phyloP scores from a whole-genome alignment of 2,113 vertebrate species.

The Stictonetta naevosa region DNA sequence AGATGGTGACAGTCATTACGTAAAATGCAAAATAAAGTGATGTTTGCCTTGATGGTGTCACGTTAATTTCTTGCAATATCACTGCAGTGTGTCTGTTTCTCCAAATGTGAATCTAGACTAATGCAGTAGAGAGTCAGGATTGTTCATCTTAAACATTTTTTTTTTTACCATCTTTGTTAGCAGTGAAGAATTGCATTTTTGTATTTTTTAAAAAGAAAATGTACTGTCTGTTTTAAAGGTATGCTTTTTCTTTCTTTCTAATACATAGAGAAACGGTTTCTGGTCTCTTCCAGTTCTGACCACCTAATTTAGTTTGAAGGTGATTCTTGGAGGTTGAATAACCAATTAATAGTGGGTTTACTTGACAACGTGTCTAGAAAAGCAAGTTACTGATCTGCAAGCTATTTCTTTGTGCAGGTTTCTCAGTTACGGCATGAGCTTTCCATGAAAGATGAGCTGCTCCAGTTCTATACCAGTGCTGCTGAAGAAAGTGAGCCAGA shows the following conservation, averaged over 20 bases:
- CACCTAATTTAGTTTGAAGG: background rate
- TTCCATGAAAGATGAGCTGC: constrained; percentile 97
- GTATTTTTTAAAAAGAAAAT: background rate
- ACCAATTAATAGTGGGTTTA: background rate
- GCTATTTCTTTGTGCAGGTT: constrained; percentile 78
- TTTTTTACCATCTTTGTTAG: background rate
- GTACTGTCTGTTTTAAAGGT: background rate
- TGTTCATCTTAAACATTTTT: background rate
- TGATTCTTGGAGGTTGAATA: background rate
- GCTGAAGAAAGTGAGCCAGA: constrained; percentile 95
- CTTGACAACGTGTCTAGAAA: background rate
- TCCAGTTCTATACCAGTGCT: constrained; percentile 95
- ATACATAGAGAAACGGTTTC: background rate
- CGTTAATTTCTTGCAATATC: background rate
- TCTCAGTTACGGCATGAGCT: constrained; percentile 96
- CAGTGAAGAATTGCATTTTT: background rate
- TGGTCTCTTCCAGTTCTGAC: background rate
- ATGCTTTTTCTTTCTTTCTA: background rate
- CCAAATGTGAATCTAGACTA: background rate
- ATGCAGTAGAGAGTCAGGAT: background rate
- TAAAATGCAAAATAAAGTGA: background rate
- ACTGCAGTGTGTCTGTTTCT: background rate
- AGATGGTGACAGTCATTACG: background rate
- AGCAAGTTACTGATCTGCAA: background rate
- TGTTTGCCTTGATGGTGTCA: background rate